Base-by-base conservation (phyloP, 2,797 vertebrate genomes). In the Eutrigla gurnardus region DNA sequence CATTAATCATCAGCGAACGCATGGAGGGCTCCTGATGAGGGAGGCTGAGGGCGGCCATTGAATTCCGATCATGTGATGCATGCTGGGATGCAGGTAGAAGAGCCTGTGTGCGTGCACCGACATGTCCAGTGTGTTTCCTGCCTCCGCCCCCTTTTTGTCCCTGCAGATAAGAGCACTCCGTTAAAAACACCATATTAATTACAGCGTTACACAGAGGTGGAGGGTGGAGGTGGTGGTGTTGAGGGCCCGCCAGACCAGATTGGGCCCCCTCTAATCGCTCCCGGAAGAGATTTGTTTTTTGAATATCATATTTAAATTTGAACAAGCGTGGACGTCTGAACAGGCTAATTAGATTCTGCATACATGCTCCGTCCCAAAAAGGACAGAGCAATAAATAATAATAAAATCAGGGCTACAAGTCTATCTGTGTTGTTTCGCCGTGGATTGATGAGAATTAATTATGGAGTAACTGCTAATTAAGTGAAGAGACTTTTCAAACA, bases 1-100 rank as follows among this genome's bases (percentile, higher is more conserved):
- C 82, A 87, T 90, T 88, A 85, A 92, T 90, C 88, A 89, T 80
- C 77, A 40, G 70, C 36, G 75, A 63, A 79, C 35, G 70, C 84
- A 57, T 79, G 77, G 75, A 69, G 71, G 83, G 80, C 66, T 86
- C 25, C 82, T 82, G 82, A 86, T 74, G 82, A 77, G 83, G 65
- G 71, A 71, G 71, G 73, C 72, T 25, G 35, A 67, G 78, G 80
- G 81, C 71, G 35, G 67, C 54, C 73, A 76, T 75, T 81, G 83
- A 87, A 86, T 91, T 87, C 85, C 77, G 80, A 82, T 84, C 77
- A 39, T 14, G 35, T 10, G 65, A 62, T 4, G 43, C 77, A 69
- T 3, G 57, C 70, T 25, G 43, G 25, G 75, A 69, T 77, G 67
- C 82, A 82, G 86, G 84, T 86, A 50, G 13, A 25, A 54, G 61